Conservation (phyloP, 1,140 invertebrate genomes). For the Philotrypesis tridentata region DNA sequence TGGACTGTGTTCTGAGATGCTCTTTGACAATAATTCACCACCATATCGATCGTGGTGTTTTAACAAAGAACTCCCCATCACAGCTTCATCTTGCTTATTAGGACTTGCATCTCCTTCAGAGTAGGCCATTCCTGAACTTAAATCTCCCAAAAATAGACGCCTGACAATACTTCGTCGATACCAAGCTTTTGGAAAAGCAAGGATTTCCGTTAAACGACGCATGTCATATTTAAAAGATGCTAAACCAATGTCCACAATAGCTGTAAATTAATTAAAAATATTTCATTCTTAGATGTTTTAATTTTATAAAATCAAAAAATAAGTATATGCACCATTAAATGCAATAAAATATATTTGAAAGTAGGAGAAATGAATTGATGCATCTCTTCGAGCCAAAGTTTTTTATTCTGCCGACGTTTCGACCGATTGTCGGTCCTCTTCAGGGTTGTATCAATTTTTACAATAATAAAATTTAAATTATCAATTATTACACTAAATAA, state of each 20-base stretch:
- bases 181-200: slow-evolving; percentile 99
- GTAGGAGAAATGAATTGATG: no score
- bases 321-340: no score
- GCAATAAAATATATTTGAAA: no score
- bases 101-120: slow-evolving; percentile 72
- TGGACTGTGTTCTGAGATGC: slow-evolving; percentile 70
- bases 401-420: no score
- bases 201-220: slow-evolving; percentile 96
- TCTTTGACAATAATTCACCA: slow-evolving; percentile 66
- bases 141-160: slow-evolving; percentile 93
- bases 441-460: no score
- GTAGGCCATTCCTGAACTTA: slow-evolving; percentile 76
- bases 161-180: slow-evolving; percentile 94
- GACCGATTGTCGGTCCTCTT: no score
- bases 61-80: slow-evolving; percentile 66
- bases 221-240: slow-evolving; percentile 99
- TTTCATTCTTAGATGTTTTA: background rate
- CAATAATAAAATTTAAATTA: no score
- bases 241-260: slow-evolving; percentile 96
- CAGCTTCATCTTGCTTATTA: slow-evolving; percentile 67
- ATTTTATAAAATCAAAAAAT: no score
- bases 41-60: slow-evolving; percentile 66
- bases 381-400: no score
- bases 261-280: slow-evolving; percentile 74
- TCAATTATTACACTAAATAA: no score